Evolutionary conservation across 2,888 invertebrate genomes (phyloP), one percentile per base, ranked within the genome.

Genomic region (Pediacus dermestoides): DNA sequence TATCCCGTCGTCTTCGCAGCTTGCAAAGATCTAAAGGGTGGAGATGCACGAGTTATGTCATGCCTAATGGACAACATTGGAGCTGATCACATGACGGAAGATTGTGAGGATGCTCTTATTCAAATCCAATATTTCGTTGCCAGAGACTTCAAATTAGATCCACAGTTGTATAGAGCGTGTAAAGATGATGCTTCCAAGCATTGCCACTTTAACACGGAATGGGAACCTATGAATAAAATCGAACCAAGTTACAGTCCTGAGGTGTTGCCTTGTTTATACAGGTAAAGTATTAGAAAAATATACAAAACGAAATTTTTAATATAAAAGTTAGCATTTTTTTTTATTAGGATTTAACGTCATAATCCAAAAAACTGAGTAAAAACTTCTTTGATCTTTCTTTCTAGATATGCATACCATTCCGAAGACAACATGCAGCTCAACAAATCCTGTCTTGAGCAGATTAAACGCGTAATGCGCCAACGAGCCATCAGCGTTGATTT

Each of bases 91-190:
- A 96, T 97, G 94, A 84, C 80, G 1, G 79, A 81, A 40, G 83
- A 86, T 9, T 99, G 99, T 73, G 92, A 94, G 72, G 81, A 85
- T 46, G 87, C 92, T 4, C 74, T 99, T 26, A 74, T 97, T 41
- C 92, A 96, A 70, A 92, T 99, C 58, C 95, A 99, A 64, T 99
- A 95, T 69, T 99, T 99, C 70, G 82, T 97, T 44, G 88, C 93
- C 0, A 79, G 99, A 55, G 91, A 97, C 70, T 99, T 92, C 66
- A 91, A 88, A 58, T 71, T 95, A 30, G 94, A 95, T 68, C 88
- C 92, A 0, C 84, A 84, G 53, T 71, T 99, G 26, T 97, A 90
- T 63, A 80, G 82, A 60, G 83, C 85, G 16, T 99, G 97, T 63
- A 86, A 82, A 57, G 78, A 81, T 46, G 95, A 96, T 72, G 95